Base-by-base conservation (phyloP, 2,113 vertebrate species). In the Cebus imitator region DNA sequence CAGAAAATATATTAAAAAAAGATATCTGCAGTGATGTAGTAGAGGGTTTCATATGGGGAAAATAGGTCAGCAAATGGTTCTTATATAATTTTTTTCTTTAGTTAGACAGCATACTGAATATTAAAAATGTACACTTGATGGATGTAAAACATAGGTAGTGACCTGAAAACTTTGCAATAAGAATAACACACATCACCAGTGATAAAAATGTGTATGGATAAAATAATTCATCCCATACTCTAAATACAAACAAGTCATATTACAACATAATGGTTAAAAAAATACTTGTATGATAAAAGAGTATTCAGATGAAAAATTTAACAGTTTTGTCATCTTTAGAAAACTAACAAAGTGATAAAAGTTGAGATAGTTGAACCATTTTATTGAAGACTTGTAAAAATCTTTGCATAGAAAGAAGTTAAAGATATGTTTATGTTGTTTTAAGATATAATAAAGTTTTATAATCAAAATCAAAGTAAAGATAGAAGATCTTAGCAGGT, bases 261-360 rank as follows among this genome's bases (percentile, higher is more conserved):
- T 58, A 32, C 73, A 86, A 92, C 92, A 37, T 55, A 92, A 92
- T 76, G 68, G 17, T 30, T 92, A 30, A 64, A 95, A 95, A 81
- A 82, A 23, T 27, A 21, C n/a, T 55, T 64, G 12, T 45, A 23
- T 80, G 35, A 40, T 57, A 70, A 80, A 76, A 95, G 48, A 27
- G n/a, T 40, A 78, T 32, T 45, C 55, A 83, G 48, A 58, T 55
- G n/a, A 82, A 96, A 93, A 75, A 4, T 50, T 94, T 91, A 55
- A 73, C n/a, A n/a, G 55, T 68, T 92, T 87, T 81, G 12, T 86
- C 70, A 70, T 75, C 86, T 92, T 95, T 76, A 70, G 68, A 78
- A 87, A 92, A 76, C 57, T n/a, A 88, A 76, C 18, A 92, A 82
- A 92, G 8, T 14, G 45, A 72, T 93, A 6, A 68, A 37, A 78